phyloP scores from a whole-genome alignment of 37 sponge, comb jelly and placozoan species.

The Ianthella basta region DNA sequence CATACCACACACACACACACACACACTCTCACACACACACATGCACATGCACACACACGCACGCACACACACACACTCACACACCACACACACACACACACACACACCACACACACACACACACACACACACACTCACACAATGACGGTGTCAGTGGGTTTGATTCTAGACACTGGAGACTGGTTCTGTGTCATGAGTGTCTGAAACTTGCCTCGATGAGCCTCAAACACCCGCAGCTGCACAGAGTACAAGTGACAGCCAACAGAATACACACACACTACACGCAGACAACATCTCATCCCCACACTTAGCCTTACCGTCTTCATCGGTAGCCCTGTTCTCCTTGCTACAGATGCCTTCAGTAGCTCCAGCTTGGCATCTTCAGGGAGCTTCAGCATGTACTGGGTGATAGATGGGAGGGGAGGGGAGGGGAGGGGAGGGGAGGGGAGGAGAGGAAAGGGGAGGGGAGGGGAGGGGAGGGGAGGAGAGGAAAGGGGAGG shows the following conservation, averaged over 20 bases:
- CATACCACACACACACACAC: too few species aligned
- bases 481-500: too few species aligned
- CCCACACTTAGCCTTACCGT: slow-evolving; percentile 32
- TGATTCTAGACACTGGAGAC: slow-evolving; percentile 39
- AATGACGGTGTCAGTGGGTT: slow-evolving; percentile 61
- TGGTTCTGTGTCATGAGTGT: slow-evolving; percentile 44
- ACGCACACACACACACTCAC: too few species aligned
- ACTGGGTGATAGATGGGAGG: too few species aligned
- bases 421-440: too few species aligned
- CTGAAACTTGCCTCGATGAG: slow-evolving; percentile 62
- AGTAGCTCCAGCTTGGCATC: slow-evolving; percentile 71
- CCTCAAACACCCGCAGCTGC: slow-evolving; percentile 79
- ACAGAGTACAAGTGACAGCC: not conserved
- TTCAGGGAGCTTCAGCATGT: slow-evolving; percentile 46
- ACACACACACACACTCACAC: slow-evolving; percentile 45
- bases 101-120: too few species aligned
- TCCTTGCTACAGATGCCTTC: slow-evolving; percentile 69
- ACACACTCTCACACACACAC: too few species aligned
- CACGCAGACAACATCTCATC: not conserved
- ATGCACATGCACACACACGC: too few species aligned
- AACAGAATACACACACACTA: not conserved
- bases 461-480: too few species aligned
- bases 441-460: not conserved
- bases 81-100: too few species aligned
- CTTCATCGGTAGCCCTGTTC: slow-evolving; percentile 49